Evolutionary conservation across 2,888 invertebrate species (phyloP), one percentile per base, ranked within the genome.

Genomic region (Dendrolimus houi): DNA sequence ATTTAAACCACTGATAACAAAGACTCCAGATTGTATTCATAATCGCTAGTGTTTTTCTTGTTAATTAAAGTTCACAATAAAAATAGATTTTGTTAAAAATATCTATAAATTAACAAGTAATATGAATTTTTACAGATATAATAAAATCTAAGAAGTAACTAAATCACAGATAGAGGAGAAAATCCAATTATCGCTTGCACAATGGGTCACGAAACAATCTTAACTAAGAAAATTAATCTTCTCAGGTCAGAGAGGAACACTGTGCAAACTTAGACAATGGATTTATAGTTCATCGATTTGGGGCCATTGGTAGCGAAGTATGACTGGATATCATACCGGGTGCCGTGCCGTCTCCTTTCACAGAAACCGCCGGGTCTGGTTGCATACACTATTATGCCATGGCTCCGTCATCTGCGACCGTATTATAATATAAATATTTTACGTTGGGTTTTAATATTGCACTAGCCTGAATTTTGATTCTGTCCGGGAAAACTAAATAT

Each of bases 141-240:
- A 69, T 66, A 64, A 75, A 66, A 55, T 70, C 78, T 68, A 77
- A 81, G 84, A 82, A 85, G 85, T 85, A 87, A 85, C 84, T 85
- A 83, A 88, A 88, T 88, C 85, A 82, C 77, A 79, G 85, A 59
- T 82, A 84, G 83, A 80, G 75, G 81, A 79, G 83, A 83, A 87
- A 89, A 90, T 90, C 87, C 90, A 90, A 90, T 90, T 90, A 90
- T 85, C 85, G 81, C 85, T 71, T 83, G 87, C 86, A 90, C 90
- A 90, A 89, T 88, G 85, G 89, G 87, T 87, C 87, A 87, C 89
- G 87, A 89, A 89, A 90, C 90, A 89, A 90, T 90, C 87, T 85
- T 86, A 90, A 90, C 90, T 90, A 88, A 90, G 90, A 90, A 90
- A 89, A 90, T 90, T 90, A 90, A 90, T 90, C 90, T 89, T 86